Conservation (phyloP, 2,888 invertebrate species). For the Drosophila anceps region DNA sequence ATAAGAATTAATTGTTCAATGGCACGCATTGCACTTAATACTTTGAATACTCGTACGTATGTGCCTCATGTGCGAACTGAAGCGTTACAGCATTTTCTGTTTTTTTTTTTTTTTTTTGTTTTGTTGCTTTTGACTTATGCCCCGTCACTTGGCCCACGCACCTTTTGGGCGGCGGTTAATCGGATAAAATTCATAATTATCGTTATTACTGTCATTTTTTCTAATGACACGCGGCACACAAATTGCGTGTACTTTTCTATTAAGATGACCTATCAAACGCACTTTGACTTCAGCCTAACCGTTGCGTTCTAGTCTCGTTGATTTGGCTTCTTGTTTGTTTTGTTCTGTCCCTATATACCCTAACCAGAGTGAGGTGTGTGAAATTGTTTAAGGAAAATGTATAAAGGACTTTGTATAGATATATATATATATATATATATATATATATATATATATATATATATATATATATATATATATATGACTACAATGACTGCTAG, state of each 20-base stretch:
- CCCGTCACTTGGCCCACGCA: slow-evolving; percentile 54
- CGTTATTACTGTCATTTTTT: slow-evolving; percentile 85
- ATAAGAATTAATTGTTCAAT: slow-evolving; percentile 83
- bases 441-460: neutral
- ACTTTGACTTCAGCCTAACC: slow-evolving; percentile 61
- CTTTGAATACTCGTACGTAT: slow-evolving; percentile 56
- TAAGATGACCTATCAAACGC: slow-evolving; percentile 83
- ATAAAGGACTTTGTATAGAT: too few relatives aligned
- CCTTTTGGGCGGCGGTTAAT: slow-evolving; percentile 72
- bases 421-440: neutral
- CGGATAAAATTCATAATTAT: slow-evolving; percentile 86
- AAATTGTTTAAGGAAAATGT: fast-evolving
- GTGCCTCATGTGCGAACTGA: slow-evolving; percentile 4
- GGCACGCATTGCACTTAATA: slow-evolving; percentile 82
- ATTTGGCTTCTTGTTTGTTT: slow-evolving; percentile 52
- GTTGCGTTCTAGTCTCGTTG: slow-evolving; percentile 36
- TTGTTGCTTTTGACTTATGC: slow-evolving; percentile 56
- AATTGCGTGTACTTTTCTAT: slow-evolving; percentile 83
- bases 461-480: neutral
- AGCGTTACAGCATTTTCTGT: slow-evolving; percentile 43
- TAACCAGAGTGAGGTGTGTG: neutral
- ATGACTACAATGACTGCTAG: neutral
- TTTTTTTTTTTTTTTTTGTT: neutral
- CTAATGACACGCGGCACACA: slow-evolving; percentile 67
- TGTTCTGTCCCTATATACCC: slow-evolving; percentile 25